These are phyloP conservation scores for Thomomys bottae DNA, from an alignment of 2,113 vertebrate species.

Conservation along the genomic window DNA sequence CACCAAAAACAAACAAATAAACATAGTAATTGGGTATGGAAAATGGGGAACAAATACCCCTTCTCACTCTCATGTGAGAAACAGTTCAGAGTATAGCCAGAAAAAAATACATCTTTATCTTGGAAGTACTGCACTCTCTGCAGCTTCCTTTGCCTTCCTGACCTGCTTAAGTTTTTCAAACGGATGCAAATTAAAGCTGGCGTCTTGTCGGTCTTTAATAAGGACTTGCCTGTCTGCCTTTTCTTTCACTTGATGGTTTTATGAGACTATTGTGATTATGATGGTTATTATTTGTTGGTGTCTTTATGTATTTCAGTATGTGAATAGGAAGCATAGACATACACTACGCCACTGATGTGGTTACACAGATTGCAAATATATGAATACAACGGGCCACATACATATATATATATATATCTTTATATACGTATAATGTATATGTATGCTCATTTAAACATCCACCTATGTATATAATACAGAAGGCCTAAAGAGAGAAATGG, in stretches of 20 bases:
- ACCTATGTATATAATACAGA: too few relatives aligned
- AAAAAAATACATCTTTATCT: neutral
- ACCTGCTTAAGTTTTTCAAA: neutral
- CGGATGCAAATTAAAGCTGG: neutral
- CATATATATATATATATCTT: neutral
- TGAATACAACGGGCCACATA: neutral
- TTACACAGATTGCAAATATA: neutral
- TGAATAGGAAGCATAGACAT: neutral
- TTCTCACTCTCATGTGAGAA: neutral
- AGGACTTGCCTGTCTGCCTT: neutral
- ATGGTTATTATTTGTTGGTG: neutral
- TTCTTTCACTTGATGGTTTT: neutral
- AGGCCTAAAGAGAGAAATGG: constrained; percentile 12
- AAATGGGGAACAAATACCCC: neutral
- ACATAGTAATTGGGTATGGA: neutral
- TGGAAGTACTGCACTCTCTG: neutral
- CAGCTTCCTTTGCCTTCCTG: neutral
- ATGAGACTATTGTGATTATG: constrained; percentile 2
- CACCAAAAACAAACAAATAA: neutral
- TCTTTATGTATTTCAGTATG: constrained; percentile 15
- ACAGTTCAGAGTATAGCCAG: neutral
- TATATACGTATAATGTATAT: neutral
- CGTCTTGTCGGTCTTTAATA: neutral
- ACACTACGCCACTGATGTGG: too few relatives aligned
- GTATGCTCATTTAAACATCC: neutral